Conservation (phyloP, 2,113 vertebrate species). For the Tichodroma muraria region DNA sequence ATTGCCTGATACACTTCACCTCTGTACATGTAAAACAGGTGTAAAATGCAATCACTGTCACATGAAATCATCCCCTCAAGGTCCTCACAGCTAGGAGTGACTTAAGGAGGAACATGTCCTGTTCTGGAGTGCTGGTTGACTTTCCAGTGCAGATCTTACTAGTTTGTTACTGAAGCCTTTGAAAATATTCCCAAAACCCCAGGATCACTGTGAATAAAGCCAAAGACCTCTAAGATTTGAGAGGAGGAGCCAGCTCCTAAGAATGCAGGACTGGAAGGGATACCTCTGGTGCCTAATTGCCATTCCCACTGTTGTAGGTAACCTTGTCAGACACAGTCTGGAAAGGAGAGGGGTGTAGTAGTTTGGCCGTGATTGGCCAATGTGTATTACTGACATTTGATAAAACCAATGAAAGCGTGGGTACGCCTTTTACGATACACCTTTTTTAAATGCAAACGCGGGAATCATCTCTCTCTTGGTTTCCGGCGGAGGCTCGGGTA, state of each 20-base stretch:
- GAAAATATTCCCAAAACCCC: background rate
- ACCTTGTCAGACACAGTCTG: background rate
- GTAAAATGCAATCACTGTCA: background rate
- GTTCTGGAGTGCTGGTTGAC: background rate
- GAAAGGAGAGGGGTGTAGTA: background rate
- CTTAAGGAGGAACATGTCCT: background rate
- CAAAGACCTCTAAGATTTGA: background rate
- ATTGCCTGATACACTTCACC: background rate
- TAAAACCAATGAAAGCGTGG: too few relatives aligned
- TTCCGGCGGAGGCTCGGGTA: too few relatives aligned
- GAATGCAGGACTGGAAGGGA: background rate
- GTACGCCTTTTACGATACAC: too few relatives aligned
- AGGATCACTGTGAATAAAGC: background rate
- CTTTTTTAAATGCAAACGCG: too few relatives aligned
- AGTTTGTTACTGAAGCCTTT: background rate
- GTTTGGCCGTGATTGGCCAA: too few relatives aligned
- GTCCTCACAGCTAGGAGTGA: background rate
- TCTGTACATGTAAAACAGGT: background rate
- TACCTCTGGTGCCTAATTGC: background rate
- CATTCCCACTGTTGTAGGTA: background rate
- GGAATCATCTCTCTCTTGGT: too few relatives aligned
- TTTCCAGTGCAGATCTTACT: background rate
- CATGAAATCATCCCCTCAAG: background rate
- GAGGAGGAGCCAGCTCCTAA: background rate
- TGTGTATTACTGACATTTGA: too few relatives aligned